Percentiles rank a stretch among this genome's conserved stretches.
phyloP scores from a whole-genome alignment of 2,888 invertebrate species.

The Apodemia duryi region DNA sequence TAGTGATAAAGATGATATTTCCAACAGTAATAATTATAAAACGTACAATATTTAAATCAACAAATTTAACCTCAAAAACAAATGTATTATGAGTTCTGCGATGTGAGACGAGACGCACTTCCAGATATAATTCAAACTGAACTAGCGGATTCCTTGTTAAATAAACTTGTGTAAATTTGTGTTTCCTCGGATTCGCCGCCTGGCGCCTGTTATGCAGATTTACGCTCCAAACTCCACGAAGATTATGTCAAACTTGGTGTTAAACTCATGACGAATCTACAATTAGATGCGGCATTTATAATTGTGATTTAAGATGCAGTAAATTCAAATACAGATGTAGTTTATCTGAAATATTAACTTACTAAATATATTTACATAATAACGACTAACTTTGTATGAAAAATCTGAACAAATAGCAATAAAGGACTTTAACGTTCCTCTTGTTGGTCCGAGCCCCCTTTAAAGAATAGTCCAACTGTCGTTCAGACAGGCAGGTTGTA shows the following conservation, averaged over 20 bases:
- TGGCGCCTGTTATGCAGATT: slow-evolving; percentile 14
- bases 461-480: too few relatives aligned
- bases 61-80: too few relatives aligned
- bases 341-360: not conserved
- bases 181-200: slow-evolving; percentile 9
- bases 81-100: too few relatives aligned
- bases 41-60: too few relatives aligned
- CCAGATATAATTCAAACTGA: not conserved
- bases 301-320: slow-evolving; percentile 12
- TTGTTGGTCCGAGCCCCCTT: too few relatives aligned
- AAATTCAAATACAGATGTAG: not conserved
- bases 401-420: too few relatives aligned
- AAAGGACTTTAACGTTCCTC: too few relatives aligned
- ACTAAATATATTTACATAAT: too few relatives aligned
- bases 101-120: not conserved
- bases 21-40: too few relatives aligned
- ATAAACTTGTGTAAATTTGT: slow-evolving; percentile 15
- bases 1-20: too few relatives aligned
- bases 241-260: slow-evolving; percentile 15
- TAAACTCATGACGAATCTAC: slow-evolving; percentile 13
- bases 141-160: slow-evolving; percentile 8
- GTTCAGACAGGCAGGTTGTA: too few relatives aligned
- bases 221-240: slow-evolving; percentile 12
- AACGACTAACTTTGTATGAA: too few relatives aligned
- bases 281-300: slow-evolving; percentile 10